phyloP scores from a whole-genome alignment of 2,888 invertebrate species.

The Mimas tiliae region DNA sequence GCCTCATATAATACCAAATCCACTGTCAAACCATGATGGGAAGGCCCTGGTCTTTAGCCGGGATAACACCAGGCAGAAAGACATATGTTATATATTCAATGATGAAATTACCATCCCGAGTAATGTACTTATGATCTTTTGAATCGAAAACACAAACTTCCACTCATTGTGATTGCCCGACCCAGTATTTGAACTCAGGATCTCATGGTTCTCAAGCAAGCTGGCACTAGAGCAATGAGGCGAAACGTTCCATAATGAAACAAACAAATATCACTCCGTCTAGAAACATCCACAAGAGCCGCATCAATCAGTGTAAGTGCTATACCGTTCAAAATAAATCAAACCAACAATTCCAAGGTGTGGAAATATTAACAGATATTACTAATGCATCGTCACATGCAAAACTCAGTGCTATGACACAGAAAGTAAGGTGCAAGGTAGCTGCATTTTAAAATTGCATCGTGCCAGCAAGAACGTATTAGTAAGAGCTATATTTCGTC shows the following conservation, averaged over 20 bases:
- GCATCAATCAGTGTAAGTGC: background rate
- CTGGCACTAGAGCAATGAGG: too few species aligned
- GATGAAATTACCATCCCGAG: too few species aligned
- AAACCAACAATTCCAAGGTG: slow-evolving; percentile 19
- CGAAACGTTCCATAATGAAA: background rate
- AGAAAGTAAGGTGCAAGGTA: background rate
- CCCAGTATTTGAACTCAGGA: too few species aligned
- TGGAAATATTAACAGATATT: slow-evolving; percentile 16
- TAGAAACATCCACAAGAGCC: background rate
- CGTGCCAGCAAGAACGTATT: background rate
- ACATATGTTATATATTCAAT: too few species aligned
- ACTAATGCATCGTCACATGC: background rate
- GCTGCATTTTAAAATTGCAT: slow-evolving; percentile 8
- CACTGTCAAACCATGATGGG: too few species aligned
- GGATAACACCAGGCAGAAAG: too few species aligned
- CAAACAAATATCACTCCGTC: background rate
- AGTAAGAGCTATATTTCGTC: slow-evolving; percentile 17
- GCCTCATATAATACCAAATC: too few species aligned
- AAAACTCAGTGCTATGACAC: background rate
- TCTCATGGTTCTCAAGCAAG: too few species aligned
- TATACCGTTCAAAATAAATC: slow-evolving; percentile 17
- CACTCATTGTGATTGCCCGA: too few species aligned
- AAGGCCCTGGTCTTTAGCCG: too few species aligned
- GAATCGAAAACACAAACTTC: too few species aligned
- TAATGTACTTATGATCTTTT: too few species aligned